Base-by-base conservation (phyloP, 2,888 invertebrate species). In the Leptopterna dolabrata region DNA sequence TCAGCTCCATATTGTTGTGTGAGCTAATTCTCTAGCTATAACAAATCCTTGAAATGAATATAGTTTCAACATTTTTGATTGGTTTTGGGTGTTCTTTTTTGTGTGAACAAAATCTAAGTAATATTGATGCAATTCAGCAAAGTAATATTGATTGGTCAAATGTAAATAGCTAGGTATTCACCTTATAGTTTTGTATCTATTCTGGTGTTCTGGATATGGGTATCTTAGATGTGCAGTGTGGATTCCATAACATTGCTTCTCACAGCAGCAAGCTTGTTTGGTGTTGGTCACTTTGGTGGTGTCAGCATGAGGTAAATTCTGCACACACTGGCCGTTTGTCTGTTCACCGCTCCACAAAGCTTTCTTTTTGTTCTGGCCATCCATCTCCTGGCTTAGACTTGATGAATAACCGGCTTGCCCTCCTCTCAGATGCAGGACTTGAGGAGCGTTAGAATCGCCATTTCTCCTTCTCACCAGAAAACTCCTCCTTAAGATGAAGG, bases 381-480 rank as follows among this genome's bases (percentile, higher is more conserved):
- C 43, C n/a, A 43, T n/a, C n/a, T n/a, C 78, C 78, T 78, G 11
- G 16, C 9, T 11, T 14, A 29, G 24, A 14, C 51, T 47, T 24
- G 51, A 55, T 6, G 51, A 45, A 36, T 47, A 45, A 41, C 45
- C 24, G 45, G 4, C 78, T 78, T 78, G 78, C 45, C 41, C 78
- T 83, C 83, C 43, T 70, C 71, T 70, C 83, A 83, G 83, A 83
- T 83, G 83, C 83, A 83, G 83, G 83, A 83, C 19, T 63, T 83
- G 83, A 63, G 41, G 19, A 83, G 63, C 43, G 70, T 83, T 63
- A 70, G 43, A 70, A 7, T 51, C 81, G 70, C 29, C 83, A 11
- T 63, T 30, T 36, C 45, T 19, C 45, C 83, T 24, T 41, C 83
- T 2, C 83, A 70, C 16, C 70, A 70, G 83, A 83, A 70, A 83